phyloP scores from a whole-genome alignment of 2,113 vertebrate genomes.

The Cardinalis cardinalis region DNA sequence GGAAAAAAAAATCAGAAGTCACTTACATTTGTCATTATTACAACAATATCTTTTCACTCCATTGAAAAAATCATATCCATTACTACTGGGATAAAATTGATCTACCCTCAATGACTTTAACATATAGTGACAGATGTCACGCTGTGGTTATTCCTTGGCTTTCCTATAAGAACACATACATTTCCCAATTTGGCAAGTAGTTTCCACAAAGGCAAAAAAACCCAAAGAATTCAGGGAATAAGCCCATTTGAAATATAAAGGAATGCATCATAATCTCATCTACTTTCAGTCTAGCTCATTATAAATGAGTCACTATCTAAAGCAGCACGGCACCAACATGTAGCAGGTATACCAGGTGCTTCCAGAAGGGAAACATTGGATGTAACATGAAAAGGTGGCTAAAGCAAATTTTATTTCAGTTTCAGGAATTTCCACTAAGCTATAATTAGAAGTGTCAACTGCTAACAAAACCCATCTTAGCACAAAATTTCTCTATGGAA shows the following conservation, averaged over 20 bases:
- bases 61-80: background rate
- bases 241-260: background rate
- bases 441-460: conserved; percentile 35
- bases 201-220: background rate
- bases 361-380: background rate
- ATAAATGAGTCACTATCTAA: background rate
- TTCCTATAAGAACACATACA: background rate
- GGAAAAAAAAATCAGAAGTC: background rate
- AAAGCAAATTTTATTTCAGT: conserved; percentile 37
- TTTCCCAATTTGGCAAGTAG: background rate
- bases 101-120: background rate
- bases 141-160: background rate
- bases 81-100: background rate
- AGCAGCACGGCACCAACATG: background rate
- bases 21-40: background rate
- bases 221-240: background rate
- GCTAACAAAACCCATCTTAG: background rate
- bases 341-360: background rate
- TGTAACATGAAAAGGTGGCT: conserved; percentile 20
- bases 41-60: background rate
- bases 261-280: background rate
- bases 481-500: conserved; percentile 53
- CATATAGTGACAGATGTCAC: background rate
- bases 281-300: background rate
- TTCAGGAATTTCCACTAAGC: background rate